Conservation (phyloP, 2,888 invertebrate species). For the Trichogramma dendrolimi region DNA sequence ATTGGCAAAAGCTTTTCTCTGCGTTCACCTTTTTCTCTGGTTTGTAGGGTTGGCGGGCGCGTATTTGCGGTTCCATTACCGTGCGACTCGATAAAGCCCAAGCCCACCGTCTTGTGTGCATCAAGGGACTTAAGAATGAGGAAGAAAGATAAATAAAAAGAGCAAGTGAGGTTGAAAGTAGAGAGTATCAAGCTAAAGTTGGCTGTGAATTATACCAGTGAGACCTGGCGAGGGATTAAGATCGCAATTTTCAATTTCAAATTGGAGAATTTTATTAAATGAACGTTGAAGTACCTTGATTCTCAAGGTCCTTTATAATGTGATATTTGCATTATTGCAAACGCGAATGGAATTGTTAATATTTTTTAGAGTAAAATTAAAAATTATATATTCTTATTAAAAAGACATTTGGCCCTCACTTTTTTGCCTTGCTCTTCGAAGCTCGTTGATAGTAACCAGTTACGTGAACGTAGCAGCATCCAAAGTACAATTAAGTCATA, state of each 20-base stretch:
- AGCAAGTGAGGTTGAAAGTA: not conserved
- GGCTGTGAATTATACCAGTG: constrained; percentile 9
- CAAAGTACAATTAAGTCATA: constrained; percentile 9
- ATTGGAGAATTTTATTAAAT: constrained; percentile 21
- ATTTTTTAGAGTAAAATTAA: no score
- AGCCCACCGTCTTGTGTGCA: not conserved
- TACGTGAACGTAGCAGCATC: no score
- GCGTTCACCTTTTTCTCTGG: not conserved
- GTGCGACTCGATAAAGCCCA: constrained; percentile 18
- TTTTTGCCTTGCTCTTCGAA: no score
- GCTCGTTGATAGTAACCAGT: no score
- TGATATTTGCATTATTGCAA: no score
- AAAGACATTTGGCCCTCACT: no score
- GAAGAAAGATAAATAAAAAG: not conserved
- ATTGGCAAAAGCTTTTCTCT: constrained; percentile 26
- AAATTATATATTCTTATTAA: no score
- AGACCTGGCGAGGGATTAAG: constrained; percentile 21
- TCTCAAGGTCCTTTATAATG: not conserved
- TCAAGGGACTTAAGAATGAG: constrained; percentile 16
- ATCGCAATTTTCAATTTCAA: no score
- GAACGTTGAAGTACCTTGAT: constrained; percentile 19
- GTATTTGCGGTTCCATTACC: constrained; percentile 28
- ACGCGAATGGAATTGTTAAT: no score
- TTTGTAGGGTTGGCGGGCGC: not conserved
- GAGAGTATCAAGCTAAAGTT: not conserved